Percentiles rank a stretch among this genome's conserved stretches.
These are phyloP conservation scores for Xiphophorus birchmanni DNA, from an alignment of 2,797 vertebrate species.

Conservation along the genomic window DNA sequence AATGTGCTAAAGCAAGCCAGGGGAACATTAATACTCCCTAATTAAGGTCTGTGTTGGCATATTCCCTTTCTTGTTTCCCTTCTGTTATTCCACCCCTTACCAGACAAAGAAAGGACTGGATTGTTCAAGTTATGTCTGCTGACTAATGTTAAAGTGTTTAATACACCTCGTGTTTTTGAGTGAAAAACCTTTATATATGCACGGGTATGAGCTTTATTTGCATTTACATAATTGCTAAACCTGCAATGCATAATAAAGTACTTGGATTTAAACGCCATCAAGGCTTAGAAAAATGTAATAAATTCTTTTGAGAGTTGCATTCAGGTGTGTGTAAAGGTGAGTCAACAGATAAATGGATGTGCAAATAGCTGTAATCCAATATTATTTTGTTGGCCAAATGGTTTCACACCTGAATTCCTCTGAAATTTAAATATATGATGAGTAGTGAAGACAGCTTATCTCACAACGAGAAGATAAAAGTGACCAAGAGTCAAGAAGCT, in stretches of 20 bases:
- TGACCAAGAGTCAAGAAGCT: slow-evolving; percentile 5
- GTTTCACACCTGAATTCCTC: slow-evolving; percentile 24
- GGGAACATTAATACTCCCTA: slow-evolving; percentile 77
- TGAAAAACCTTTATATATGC: slow-evolving; percentile 3
- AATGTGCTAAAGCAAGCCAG: slow-evolving; percentile 75
- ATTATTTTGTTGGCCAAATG: slow-evolving; percentile 28
- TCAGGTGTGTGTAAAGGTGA: slow-evolving; percentile 39
- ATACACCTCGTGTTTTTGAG: slow-evolving; percentile 8
- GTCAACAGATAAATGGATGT: neutral
- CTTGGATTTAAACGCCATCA: neutral
- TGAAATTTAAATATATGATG: slow-evolving; percentile 21
- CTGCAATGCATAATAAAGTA: neutral
- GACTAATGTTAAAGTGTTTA: neutral
- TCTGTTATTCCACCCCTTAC: slow-evolving; percentile 64
- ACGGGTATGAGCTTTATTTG: neutral
- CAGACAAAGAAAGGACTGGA: slow-evolving; percentile 36
- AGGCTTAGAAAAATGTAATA: slow-evolving; percentile 23
- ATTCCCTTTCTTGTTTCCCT: slow-evolving; percentile 64
- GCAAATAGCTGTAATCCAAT: slow-evolving; percentile 2
- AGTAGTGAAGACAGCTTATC: slow-evolving; percentile 14
- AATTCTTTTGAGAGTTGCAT: slow-evolving; percentile 22
- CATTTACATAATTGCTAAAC: neutral
- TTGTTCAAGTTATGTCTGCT: slow-evolving; percentile 28
- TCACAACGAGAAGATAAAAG: slow-evolving; percentile 7
- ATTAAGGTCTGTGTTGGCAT: slow-evolving; percentile 75